A percentile compares a stretch with the other conserved stretches of the same genome.
Evolutionary conservation across 2,113 vertebrate genomes (phyloP).

Genomic region (Myotis brandtii): DNA sequence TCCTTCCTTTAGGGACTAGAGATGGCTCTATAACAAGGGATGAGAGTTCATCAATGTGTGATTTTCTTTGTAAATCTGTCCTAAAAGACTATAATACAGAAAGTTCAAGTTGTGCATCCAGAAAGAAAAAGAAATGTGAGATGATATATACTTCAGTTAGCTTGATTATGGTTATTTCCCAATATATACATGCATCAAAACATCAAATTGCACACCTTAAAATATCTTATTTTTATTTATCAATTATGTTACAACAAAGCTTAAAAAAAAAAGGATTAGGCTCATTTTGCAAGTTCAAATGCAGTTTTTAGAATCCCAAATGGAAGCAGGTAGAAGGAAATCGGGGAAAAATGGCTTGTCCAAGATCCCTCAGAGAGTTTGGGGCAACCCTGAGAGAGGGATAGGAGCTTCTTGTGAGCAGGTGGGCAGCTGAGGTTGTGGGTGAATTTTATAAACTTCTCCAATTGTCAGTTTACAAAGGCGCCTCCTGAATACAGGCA

Average conservation of each 20-base stretch:
- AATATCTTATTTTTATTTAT: neutral
- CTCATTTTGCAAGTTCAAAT: neutral
- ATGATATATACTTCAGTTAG: neutral
- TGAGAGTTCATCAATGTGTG: neutral
- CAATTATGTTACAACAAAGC: neutral
- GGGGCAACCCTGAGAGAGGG: neutral
- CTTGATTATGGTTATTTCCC: neutral
- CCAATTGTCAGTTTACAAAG: neutral
- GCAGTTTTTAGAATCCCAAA: neutral
- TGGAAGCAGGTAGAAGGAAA: neutral
- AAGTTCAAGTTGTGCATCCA: neutral
- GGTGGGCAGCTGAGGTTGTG: neutral
- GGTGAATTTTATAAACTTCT: neutral
- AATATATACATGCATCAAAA: neutral
- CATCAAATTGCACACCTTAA: neutral
- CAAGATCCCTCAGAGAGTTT: neutral
- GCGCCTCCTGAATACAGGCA: fast-evolving
- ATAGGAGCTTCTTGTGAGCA: neutral
- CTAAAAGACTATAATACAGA: neutral
- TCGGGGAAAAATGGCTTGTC: neutral
- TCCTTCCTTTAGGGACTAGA: neutral
- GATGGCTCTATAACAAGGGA: neutral
- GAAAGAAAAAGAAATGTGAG: neutral
- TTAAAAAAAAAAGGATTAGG: neutral
- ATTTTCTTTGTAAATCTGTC: neutral